Conservation (phyloP, 2,888 invertebrate species). For the Drosophila infuscata region DNA sequence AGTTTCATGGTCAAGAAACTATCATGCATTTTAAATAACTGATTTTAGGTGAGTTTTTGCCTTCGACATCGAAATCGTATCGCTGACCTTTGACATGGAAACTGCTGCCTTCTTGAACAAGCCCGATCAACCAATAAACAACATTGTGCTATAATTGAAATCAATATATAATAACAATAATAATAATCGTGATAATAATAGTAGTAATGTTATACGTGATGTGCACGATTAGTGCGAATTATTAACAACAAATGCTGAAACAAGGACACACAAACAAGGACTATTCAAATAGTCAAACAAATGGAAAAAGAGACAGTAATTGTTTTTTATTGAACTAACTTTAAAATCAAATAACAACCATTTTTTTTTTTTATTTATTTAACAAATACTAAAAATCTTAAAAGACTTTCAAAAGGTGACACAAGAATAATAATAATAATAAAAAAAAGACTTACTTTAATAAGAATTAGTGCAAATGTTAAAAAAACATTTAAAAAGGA, state of each 20-base stretch:
- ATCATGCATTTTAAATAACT: constrained; percentile 39
- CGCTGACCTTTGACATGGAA: constrained; percentile 21
- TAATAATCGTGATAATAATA: not conserved
- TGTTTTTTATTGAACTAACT: not conserved
- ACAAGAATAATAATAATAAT: not conserved
- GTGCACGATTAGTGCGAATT: not conserved
- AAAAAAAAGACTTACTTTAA: not conserved
- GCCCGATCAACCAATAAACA: constrained; percentile 28
- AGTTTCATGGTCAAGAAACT: constrained; percentile 24
- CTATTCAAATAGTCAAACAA: not conserved
- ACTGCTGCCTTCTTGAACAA: constrained; percentile 3
- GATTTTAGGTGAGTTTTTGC: constrained; percentile 51
- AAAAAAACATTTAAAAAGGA: not conserved
- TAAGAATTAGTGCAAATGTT: not conserved
- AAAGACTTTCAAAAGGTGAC: not conserved
- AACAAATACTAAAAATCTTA: not conserved
- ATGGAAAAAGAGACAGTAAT: not conserved
- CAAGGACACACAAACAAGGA: not conserved
- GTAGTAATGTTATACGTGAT: not conserved
- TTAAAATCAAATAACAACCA: not conserved
- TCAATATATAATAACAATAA: not conserved
- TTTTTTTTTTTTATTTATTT: not conserved
- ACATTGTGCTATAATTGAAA: not conserved
- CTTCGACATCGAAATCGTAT: not conserved
- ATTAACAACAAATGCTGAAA: not conserved